Base-by-base conservation (phyloP, 2,888 invertebrate genomes). In the Acheta domesticus region DNA sequence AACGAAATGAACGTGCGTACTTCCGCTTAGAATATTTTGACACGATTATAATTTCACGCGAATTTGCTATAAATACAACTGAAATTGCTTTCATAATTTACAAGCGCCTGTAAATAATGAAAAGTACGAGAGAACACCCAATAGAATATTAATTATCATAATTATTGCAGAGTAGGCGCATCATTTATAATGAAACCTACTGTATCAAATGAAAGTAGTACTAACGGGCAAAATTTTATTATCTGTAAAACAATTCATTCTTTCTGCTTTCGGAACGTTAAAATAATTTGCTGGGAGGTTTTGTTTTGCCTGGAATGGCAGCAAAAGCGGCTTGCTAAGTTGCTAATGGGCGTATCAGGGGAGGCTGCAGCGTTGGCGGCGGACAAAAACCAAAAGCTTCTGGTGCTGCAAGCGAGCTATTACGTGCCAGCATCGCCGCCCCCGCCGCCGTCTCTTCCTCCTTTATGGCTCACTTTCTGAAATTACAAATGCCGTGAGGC, bases 261-360 rank as follows among this genome's bases (percentile, higher is more conserved):
- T 62, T n/a, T 62, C 62, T 62, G 16, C n/a, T 62, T 62, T 62
- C 62, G n/a, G 3, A n/a, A 19, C 62, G 62, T 62, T 62, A 62
- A 62, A 62, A 62, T 62, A 62, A 62, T 62, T 62, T n/a, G 62
- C n/a, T 62, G 62, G 62, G 62, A 62, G 62, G 36, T 36, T 36
- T 36, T 36, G 36, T 36, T 36, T 36, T 36, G 36, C 36, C 8
- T 5, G 8, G 8, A 36, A 36, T 36, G 8, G 36, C 36, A 8
- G 36, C 36, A 36, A 36, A 36, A 36, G 36, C 36, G 5, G 36
- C 36, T 36, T 8, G 36, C 36, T 36, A 36, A 36, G 36, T 36
- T 36, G 5, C 36, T 62, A 62, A n/a, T 62, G 62, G 62, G n/a
- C 62, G 62, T 36, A 36, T 36, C 36, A 36, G 62, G 62, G 62